Evolutionary conservation across 2,113 vertebrate species (phyloP).

Genomic region (Corapipo altera): DNA sequence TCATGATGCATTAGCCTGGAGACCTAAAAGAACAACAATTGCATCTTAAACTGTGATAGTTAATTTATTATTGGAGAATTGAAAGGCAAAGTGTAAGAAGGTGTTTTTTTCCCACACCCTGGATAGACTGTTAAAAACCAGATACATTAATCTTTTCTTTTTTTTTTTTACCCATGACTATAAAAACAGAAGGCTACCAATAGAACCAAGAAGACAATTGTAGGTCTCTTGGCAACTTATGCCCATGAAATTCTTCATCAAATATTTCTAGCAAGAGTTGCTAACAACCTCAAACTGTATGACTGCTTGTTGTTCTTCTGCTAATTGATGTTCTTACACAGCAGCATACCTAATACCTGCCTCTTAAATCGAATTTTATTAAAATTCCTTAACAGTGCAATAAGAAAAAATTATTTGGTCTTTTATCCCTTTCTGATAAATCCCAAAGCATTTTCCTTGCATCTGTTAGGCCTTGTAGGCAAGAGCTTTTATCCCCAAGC

Average conservation of each 20-base stretch:
- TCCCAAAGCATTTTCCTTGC: not conserved
- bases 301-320: not conserved
- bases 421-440: not conserved
- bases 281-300: not conserved
- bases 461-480: not conserved
- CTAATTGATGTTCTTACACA: constrained; percentile 12
- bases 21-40: constrained; percentile 16
- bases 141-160: not conserved
- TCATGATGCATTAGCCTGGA: constrained; percentile 1
- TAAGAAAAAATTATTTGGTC: not conserved
- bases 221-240: not conserved
- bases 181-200: not conserved
- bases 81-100: not conserved
- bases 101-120: not conserved
- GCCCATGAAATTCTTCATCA: not conserved
- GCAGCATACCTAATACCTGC: not conserved
- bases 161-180: not conserved
- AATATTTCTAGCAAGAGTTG: constrained; percentile 4
- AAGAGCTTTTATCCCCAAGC: not conserved
- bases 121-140: not conserved
- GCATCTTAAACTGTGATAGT: constrained; percentile 43
- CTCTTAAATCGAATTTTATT: not conserved
- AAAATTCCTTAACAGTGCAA: not conserved
- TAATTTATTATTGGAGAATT: constrained; percentile 51
- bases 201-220: not conserved